Evolutionary conservation across 2,113 vertebrate species (phyloP), one percentile per base, ranked within the genome.

Genomic region (Mesitornis unicolor): DNA sequence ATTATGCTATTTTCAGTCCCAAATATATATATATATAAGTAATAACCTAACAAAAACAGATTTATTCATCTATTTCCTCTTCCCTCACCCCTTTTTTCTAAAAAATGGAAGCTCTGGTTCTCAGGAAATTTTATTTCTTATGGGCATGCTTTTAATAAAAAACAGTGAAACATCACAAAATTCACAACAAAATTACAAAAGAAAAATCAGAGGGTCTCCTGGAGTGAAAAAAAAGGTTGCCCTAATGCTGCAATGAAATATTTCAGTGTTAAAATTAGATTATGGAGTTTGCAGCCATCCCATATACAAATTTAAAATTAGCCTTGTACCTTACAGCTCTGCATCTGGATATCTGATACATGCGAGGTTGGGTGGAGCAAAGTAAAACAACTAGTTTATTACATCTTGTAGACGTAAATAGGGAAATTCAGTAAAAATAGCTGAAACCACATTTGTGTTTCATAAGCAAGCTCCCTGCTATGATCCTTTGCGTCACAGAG

Each of bases 41-140:
- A 16, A 14, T 13, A 7, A 73, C 6, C 4, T 17, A 76, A 54
- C 15, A 42, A 61, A 13, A 64, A 73, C 9, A 78, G 15, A 61
- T 79, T 75, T 69, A 28, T 74, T 75, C 7, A 64, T 4, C 18
- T 36, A 9, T 19, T 64, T 4, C 59, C 9, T 7, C 6, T n/a
- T n/a, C 2, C 6, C 13, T 9, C 1, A 14, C 4, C 0, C 9
- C 3, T 8, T 33, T 35, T n/a, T 18, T 43, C 42, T 42, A n/a
- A n/a, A n/a, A n/a, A 68, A 33, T 51, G 12, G n/a, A 71, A 71
- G 12, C 4, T 76, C 21, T 2, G 1, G 2, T 64, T 95, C 40
- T 83, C 12, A 31, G 29, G 10, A 85, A 43, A 65, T 71, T 73
- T 26, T 77, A 4, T 57, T 91, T 60, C 47, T 67, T 12, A 4